Conservation (phyloP, 2,113 vertebrate genomes). For the Nannobrachium achirus region DNA sequence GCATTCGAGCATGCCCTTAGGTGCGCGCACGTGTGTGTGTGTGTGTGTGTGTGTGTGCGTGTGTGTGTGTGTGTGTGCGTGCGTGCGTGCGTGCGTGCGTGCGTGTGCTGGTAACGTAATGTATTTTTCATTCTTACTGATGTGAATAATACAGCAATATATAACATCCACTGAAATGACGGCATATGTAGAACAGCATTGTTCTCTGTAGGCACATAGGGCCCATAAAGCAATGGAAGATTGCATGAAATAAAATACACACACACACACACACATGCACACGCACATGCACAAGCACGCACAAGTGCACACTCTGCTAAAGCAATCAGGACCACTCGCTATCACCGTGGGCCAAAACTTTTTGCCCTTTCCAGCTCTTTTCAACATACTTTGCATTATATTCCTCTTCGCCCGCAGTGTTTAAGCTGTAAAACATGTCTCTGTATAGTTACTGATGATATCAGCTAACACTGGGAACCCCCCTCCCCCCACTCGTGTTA, state of each 20-base stretch:
- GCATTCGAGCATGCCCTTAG: too few species aligned
- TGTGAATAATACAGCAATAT: constrained; percentile 34
- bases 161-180: constrained; percentile 21
- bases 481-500: constrained; percentile 33
- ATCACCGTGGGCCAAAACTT: constrained; percentile 28
- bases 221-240: constrained; percentile 48
- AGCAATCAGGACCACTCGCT: constrained; percentile 70
- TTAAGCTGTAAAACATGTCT: constrained; percentile 66
- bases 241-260: background rate
- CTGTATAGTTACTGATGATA: constrained; percentile 59
- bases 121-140: constrained; percentile 40
- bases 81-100: constrained; percentile 9
- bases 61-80: constrained; percentile 3
- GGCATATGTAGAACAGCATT: constrained; percentile 55
- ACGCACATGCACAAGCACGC: constrained; percentile 20
- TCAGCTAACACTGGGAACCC: constrained; percentile 69
- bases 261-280: constrained; percentile 20
- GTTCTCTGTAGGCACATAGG: constrained; percentile 52
- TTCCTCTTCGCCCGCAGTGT: constrained; percentile 49
- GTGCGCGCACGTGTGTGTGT: constrained; percentile 14
- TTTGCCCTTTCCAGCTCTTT: constrained; percentile 58
- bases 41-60: constrained; percentile 12
- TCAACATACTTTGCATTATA: constrained; percentile 56
- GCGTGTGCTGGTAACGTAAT: constrained; percentile 25
- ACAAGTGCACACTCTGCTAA: constrained; percentile 60